A percentile compares a stretch with the other conserved stretches of the same genome.
phyloP scores from a whole-genome alignment of 2,113 vertebrate genomes.

The Corydoras maculifer region DNA sequence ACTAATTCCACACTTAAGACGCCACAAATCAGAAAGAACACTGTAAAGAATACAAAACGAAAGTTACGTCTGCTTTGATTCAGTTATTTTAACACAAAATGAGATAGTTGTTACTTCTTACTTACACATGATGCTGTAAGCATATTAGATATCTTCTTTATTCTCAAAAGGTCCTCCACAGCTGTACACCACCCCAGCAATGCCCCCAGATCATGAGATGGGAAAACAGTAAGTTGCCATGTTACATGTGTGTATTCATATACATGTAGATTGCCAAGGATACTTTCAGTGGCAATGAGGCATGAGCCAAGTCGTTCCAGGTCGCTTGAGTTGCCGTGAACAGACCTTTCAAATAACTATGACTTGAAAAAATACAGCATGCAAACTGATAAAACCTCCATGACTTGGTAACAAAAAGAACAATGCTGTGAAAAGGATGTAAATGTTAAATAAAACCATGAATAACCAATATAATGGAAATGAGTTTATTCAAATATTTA shows the following conservation, averaged over 20 bases:
- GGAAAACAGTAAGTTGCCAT: constrained; percentile 48
- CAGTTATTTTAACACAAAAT: too few relatives aligned
- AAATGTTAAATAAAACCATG: constrained; percentile 46
- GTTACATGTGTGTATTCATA: constrained; percentile 27
- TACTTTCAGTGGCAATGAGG: constrained; percentile 27
- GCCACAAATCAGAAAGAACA: too few relatives aligned
- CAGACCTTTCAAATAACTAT: not conserved
- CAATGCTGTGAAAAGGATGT: not conserved
- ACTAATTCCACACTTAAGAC: too few relatives aligned
- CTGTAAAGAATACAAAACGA: too few relatives aligned
- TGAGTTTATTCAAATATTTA: constrained; percentile 83
- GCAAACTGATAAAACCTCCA: not conserved
- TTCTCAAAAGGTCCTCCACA: too few relatives aligned
- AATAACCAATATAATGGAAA: constrained; percentile 55
- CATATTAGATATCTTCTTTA: too few relatives aligned
- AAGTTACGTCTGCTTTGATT: too few relatives aligned
- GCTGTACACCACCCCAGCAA: constrained; percentile 20
- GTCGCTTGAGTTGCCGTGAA: constrained; percentile 22
- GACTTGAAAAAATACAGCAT: not conserved
- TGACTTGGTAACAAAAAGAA: too few relatives aligned
- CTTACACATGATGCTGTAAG: too few relatives aligned
- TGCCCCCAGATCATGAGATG: constrained; percentile 3
- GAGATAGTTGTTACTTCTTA: too few relatives aligned
- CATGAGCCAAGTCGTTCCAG: constrained; percentile 43
- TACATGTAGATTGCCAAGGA: constrained; percentile 31